These are phyloP conservation scores for Nycticorax nycticorax DNA, from an alignment of 2,113 vertebrate genomes.

Conservation along the genomic window DNA sequence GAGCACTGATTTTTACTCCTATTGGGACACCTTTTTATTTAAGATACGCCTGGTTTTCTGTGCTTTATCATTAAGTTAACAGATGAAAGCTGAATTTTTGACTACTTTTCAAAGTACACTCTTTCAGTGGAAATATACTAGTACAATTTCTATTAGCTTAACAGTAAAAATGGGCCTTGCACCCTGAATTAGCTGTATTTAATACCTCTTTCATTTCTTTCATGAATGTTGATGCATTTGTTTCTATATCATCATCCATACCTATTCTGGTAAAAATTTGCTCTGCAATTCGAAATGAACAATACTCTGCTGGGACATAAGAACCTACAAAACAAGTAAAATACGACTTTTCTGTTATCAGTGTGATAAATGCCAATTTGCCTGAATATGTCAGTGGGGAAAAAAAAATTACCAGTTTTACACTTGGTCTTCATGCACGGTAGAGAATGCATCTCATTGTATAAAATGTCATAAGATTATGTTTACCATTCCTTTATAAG, in stretches of 20 bases:
- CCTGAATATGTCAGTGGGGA: not conserved
- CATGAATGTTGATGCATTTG: slow-evolving; percentile 96
- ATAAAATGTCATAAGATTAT: not conserved
- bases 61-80: not conserved
- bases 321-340: slow-evolving; percentile 80
- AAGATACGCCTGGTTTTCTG: not conserved
- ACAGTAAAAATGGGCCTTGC: not conserved
- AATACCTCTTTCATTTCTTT: slow-evolving; percentile 94
- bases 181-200: not conserved
- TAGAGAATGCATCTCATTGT: not conserved
- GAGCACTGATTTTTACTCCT: not conserved
- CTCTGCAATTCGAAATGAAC: slow-evolving; percentile 88
- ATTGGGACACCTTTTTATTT: not conserved
- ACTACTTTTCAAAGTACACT: not conserved
- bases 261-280: slow-evolving; percentile 98
- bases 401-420: not conserved
- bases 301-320: slow-evolving; percentile 92
- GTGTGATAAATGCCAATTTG: not conserved
- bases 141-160: not conserved
- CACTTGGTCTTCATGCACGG: not conserved
- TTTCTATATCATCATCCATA: slow-evolving; percentile 97
- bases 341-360: not conserved
- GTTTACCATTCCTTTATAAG: not conserved
- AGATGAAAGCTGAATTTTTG: not conserved
- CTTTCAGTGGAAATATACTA: not conserved